These are phyloP conservation scores for Ectemnius cavifrons DNA, from an alignment of 2,888 invertebrate species.

Conservation along the genomic window DNA sequence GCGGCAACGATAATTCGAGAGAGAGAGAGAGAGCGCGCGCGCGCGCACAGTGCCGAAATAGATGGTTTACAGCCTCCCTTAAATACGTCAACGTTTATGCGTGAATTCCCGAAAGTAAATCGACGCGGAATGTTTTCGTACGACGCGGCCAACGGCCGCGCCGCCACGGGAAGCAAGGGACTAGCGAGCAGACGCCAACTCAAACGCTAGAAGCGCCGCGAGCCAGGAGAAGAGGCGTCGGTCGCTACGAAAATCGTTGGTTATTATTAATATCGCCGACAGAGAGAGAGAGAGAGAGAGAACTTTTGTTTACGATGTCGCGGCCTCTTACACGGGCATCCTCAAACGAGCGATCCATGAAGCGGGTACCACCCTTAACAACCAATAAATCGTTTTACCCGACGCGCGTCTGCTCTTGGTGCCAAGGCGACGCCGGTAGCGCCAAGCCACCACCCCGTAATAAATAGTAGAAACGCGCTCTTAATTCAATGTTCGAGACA, in stretches of 20 bases:
- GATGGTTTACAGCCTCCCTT: slow-evolving; percentile 77
- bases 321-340: slow-evolving; percentile 43
- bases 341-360: no score
- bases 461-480: no score
- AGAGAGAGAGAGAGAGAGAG: slow-evolving; percentile 24
- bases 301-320: slow-evolving; percentile 66
- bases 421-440: no score
- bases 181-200: slow-evolving; percentile 66
- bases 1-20: slow-evolving; percentile 36
- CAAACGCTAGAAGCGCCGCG: slow-evolving; percentile 63
- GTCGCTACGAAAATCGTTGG: slow-evolving; percentile 40
- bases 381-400: neutral
- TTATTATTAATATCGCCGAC: slow-evolving; percentile 70
- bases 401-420: neutral
- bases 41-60: slow-evolving; percentile 75
- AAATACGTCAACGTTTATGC: slow-evolving; percentile 77
- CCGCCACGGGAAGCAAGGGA: slow-evolving; percentile 54
- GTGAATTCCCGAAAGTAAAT: slow-evolving; percentile 76
- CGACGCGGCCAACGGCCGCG: slow-evolving; percentile 56
- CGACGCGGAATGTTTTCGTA: slow-evolving; percentile 76
- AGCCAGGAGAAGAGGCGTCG: neutral
- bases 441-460: no score
- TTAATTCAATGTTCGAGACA: no score
- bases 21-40: slow-evolving; percentile 51
- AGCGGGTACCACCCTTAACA: neutral